Evolutionary conservation across 2,888 invertebrate species (phyloP).

Genomic region (Leptopilina syphax): DNA sequence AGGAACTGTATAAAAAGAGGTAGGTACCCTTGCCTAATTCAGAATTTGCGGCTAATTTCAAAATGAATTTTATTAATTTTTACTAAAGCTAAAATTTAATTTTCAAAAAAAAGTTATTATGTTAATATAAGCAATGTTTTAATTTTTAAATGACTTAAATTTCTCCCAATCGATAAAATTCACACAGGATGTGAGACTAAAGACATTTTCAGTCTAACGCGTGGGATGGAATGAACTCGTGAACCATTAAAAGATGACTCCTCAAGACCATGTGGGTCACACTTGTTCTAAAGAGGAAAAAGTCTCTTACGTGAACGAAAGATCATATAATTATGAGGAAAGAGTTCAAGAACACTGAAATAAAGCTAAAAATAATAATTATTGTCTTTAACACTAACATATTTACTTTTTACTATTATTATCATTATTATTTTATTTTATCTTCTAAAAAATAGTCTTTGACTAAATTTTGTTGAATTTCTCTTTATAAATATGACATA

Average conservation of each 20-base stretch:
- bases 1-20: too few relatives aligned
- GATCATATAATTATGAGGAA: not conserved
- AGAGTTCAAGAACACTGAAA: not conserved
- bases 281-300: conserved; percentile 13
- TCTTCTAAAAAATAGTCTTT: too few relatives aligned
- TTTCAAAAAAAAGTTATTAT: too few relatives aligned
- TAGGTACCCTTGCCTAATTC: too few relatives aligned
- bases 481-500: too few relatives aligned
- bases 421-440: not conserved
- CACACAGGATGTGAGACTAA: conserved; percentile 11
- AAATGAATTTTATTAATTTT: too few relatives aligned
- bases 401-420: not conserved
- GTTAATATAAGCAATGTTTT: not conserved
- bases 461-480: too few relatives aligned
- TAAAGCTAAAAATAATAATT: not conserved
- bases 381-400: not conserved
- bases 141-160: not conserved
- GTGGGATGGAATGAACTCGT: conserved; percentile 16
- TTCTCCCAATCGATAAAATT: conserved; percentile 6
- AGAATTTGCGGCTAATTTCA: too few relatives aligned
- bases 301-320: conserved; percentile 1
- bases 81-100: too few relatives aligned
- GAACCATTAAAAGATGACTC: conserved; percentile 24
- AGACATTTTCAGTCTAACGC: not conserved
- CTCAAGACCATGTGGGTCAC: conserved; percentile 17